These are phyloP conservation scores for Bergia sp. DNA, from an alignment of 92 coral and sea anemone species.

Conservation along the genomic window DNA sequence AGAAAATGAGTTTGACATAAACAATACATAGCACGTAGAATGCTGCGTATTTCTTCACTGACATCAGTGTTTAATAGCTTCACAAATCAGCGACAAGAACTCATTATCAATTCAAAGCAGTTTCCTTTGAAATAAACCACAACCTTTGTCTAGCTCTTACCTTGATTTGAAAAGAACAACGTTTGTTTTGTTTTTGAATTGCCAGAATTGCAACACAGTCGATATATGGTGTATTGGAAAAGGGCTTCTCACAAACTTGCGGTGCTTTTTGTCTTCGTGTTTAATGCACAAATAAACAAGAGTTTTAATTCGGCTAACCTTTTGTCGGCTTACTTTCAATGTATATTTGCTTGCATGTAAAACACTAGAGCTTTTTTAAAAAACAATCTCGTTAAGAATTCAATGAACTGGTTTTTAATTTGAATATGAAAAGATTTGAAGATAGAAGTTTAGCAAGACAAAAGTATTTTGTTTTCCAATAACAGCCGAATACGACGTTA, in stretches of 20 bases:
- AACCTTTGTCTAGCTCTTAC: background rate
- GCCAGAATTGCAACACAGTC: too few relatives aligned
- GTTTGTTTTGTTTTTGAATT: background rate
- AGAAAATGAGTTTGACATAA: background rate
- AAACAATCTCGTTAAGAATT: background rate
- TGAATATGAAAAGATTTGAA: constrained; percentile 29
- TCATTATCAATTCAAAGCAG: background rate
- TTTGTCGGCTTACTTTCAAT: constrained; percentile 14
- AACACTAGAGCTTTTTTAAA: background rate
- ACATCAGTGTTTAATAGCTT: too few relatives aligned
- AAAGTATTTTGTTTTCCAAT: background rate
- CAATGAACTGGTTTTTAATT: constrained; percentile 8
- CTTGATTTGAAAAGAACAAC: background rate
- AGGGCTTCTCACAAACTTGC: too few relatives aligned
- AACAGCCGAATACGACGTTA: background rate
- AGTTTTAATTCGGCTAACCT: background rate
- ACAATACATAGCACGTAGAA: too few relatives aligned
- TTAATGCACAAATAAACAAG: background rate
- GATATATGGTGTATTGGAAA: too few relatives aligned
- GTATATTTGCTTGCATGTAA: background rate
- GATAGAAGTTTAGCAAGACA: background rate
- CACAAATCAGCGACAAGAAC: too few relatives aligned
- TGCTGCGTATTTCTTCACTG: too few relatives aligned
- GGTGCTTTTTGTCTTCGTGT: background rate
- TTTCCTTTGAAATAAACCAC: background rate